A percentile compares a stretch with the other conserved stretches of the same genome.
Evolutionary conservation across 2,797 vertebrate species (phyloP).

Genomic region (Coendou prehensilis): DNA sequence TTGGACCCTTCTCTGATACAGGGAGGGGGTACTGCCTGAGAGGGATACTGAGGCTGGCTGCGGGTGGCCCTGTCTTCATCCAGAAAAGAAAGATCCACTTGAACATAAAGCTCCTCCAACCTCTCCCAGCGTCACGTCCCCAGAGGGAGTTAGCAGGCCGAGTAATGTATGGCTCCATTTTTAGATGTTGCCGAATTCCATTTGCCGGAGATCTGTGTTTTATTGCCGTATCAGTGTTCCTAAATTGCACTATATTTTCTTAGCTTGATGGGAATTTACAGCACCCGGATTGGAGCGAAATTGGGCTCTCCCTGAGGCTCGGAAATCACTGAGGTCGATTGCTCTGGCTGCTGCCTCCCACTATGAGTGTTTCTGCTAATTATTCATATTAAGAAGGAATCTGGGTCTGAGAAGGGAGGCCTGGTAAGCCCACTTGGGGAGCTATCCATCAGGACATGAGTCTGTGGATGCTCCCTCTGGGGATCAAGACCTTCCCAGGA

Average conservation of each 20-base stretch:
- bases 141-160: slow-evolving; percentile 77
- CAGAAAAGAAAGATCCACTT: slow-evolving; percentile 71
- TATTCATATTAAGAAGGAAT: slow-evolving; percentile 79
- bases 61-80: slow-evolving; percentile 62
- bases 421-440: slow-evolving; percentile 49
- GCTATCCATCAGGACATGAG: background rate
- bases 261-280: slow-evolving; percentile 87
- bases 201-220: slow-evolving; percentile 88
- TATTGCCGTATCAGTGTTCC: slow-evolving; percentile 88
- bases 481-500: background rate
- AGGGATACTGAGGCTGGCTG: background rate
- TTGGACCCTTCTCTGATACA: background rate
- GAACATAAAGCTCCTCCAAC: slow-evolving; percentile 73
- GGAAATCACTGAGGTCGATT: slow-evolving; percentile 85
- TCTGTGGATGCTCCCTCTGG: background rate
- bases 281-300: slow-evolving; percentile 83
- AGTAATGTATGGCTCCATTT: slow-evolving; percentile 85
- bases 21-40: background rate
- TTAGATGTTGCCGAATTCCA: slow-evolving; percentile 87
- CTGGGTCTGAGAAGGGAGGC: slow-evolving; percentile 44
- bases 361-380: slow-evolving; percentile 79
- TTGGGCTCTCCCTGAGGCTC: slow-evolving; percentile 78
- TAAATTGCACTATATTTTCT: slow-evolving; percentile 88
- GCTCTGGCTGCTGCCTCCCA: slow-evolving; percentile 79
- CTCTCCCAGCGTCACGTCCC: slow-evolving; percentile 81